Evolutionary conservation across 2,888 invertebrate genomes (phyloP), one percentile per base, ranked within the genome.

Genomic region (Sicus ferrugineus): DNA sequence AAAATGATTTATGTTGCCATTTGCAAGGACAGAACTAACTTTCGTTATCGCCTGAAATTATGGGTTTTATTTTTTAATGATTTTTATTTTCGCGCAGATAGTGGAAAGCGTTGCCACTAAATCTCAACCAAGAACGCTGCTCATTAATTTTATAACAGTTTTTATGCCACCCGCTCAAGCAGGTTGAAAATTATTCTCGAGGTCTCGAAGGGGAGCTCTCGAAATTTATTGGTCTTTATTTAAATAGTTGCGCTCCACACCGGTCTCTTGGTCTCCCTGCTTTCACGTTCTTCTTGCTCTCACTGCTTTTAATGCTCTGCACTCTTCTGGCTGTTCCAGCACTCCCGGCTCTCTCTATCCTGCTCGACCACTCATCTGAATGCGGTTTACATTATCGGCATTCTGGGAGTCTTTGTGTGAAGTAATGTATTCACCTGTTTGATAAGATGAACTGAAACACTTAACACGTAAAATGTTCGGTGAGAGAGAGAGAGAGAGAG

Each of bases 371-470:
- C 31, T 34, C 50, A 7, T n/a, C n/a, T n/a, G n/a, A n/a, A n/a
- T n/a, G n/a, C n/a, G n/a, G n/a, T n/a, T n/a, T n/a, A n/a, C n/a
- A n/a, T n/a, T n/a, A n/a, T 14, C 30, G 56, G 16, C 16, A n/a
- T 42, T n/a, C 3, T 30, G 26, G 56, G 16, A 7, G n/a, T 54
- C 31, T 19, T 50, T 28, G 31, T 48, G 63, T 63, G n/a, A 66
- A 42, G 26, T 66, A 66, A 56, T 66, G 66, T 56, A 66, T 66
- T 66, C 56, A 66, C 66, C 66, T 66, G 42, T 56, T 66, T 58
- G 56, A 23, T 65, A 66, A 66, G 66, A 66, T 66, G 58, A 66
- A 66, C 58, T 56, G 56, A 38, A 56, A 56, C 58, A 66, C 66
- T 66, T 66, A 54, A 46, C 26, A 56, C 23, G 26, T 38, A 42